These are phyloP conservation scores for Rotaria sp. DNA, from an alignment of 2,888 invertebrate species.

Conservation along the genomic window DNA sequence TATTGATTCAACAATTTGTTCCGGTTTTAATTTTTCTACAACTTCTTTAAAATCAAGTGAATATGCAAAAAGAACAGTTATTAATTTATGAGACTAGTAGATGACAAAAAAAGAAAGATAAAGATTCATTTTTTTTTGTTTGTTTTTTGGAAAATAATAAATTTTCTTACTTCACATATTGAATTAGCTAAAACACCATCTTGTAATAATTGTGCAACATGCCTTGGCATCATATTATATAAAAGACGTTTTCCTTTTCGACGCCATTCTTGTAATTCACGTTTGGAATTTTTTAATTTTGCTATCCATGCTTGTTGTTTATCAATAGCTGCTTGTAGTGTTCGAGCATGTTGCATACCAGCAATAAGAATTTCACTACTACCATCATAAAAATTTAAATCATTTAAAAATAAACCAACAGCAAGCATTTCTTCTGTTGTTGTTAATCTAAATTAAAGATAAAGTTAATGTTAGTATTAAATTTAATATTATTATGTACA, in stretches of 20 bases:
- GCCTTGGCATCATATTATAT: constrained; percentile 35
- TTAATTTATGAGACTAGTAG: constrained; percentile 32
- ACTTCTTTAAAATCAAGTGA: constrained; percentile 36
- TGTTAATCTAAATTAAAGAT: constrained; percentile 32
- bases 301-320: constrained; percentile 39
- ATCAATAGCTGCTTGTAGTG: constrained; percentile 39
- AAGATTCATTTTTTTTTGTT: no score
- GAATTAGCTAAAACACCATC: constrained; percentile 32
- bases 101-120: neutral
- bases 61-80: constrained; percentile 38
- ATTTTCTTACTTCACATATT: constrained; percentile 34
- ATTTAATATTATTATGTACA: neutral
- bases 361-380: constrained; percentile 74
- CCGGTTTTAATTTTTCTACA: constrained; percentile 30
- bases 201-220: constrained; percentile 36
- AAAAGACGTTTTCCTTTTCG: constrained; percentile 35
- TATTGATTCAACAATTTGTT: constrained; percentile 35
- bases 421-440: constrained; percentile 65
- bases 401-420: constrained; percentile 72
- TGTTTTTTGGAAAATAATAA: neutral
- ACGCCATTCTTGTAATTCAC: constrained; percentile 35
- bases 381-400: constrained; percentile 75
- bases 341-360: constrained; percentile 69
- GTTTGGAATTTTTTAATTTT: constrained; percentile 35
- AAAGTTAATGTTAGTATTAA: neutral